Evolutionary conservation across 1,140 invertebrate genomes (phyloP), one percentile per base, ranked within the genome.

Genomic region (Panulirus ornatus): DNA sequence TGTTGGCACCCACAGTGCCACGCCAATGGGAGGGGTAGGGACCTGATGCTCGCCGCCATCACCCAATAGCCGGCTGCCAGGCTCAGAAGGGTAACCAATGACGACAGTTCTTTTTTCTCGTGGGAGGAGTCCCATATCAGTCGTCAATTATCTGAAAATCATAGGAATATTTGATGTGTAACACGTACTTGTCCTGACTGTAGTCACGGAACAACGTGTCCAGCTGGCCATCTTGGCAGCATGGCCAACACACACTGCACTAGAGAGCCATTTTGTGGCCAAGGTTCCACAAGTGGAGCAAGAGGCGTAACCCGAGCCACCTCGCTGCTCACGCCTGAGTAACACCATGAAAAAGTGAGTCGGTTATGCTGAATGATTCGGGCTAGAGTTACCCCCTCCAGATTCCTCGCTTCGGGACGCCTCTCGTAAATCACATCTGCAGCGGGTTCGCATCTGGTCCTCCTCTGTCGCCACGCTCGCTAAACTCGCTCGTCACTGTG

Each of bases 1-100:
- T 66, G 76, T 79, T 88, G 85, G 85, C 85, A 88, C 76, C 85
- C 75, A 66, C 75, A 70, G 58, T 79, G 75, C 85, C 73, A 79
- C n/a, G 36, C 85, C 85, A 88, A 88, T 88, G 75, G 75, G 85
- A 88, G 51, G 58, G 44, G 75, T n/a, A 70, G 85, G 38, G 22
- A 66, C 71, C 75, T 30, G 30, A 38, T 22, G 38, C 75, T 11
- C 36, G 2, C 38, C 3, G 22, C 51, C n/a, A 16, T 27, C 19
- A 81, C 54, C 85, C 75, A 88, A 88, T 88, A 30, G 66, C 36
- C 38, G 75, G 30, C 14, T n/a, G 3, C 8, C n/a, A 36, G 5
- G 27, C 42, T 36, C 34, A 27, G 66, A 27, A 63, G 0, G 71
- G 36, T 51, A 81, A 36, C 75, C 85, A 78, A 79, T 79, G 51